These are phyloP conservation scores for Scomber scombrus DNA, from an alignment of 2,113 vertebrate genomes.

Conservation along the genomic window DNA sequence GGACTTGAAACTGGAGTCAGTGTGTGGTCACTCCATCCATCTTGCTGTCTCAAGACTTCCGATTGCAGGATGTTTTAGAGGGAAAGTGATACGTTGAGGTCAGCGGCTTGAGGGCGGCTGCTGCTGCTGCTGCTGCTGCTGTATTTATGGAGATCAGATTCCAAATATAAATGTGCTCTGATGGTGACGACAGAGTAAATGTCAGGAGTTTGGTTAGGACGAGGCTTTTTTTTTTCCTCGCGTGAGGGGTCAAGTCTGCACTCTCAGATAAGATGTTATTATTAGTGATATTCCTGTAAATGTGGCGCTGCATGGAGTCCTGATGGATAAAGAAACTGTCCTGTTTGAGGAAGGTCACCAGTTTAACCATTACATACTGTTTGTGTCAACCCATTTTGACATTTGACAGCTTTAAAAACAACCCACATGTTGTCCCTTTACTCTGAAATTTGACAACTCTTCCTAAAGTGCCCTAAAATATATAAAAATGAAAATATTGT, in stretches of 20 bases:
- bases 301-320: not conserved
- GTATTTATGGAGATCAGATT: conserved; percentile 25
- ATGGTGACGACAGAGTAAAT: not conserved
- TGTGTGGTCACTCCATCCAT: not conserved
- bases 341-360: too few relatives aligned
- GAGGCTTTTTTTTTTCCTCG: not conserved
- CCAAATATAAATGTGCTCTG: conserved; percentile 3
- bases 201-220: not conserved
- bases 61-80: not conserved
- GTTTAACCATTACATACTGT: too few relatives aligned
- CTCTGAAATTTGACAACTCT: too few relatives aligned
- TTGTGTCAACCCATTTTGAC: too few relatives aligned
- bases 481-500: too few relatives aligned
- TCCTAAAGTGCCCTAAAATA: too few relatives aligned
- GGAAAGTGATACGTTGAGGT: conserved; percentile 50
- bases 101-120: not conserved
- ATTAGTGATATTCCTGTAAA: not conserved
- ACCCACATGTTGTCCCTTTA: too few relatives aligned
- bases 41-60: conserved; percentile 13
- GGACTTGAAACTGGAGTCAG: conserved; percentile 71
- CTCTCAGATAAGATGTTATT: not conserved
- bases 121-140: not conserved
- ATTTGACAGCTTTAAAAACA: too few relatives aligned
- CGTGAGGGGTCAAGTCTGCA: not conserved
- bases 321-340: too few relatives aligned